phyloP scores from a whole-genome alignment of 37 sponge, comb jelly and placozoan species.

The Crambe crambe region DNA sequence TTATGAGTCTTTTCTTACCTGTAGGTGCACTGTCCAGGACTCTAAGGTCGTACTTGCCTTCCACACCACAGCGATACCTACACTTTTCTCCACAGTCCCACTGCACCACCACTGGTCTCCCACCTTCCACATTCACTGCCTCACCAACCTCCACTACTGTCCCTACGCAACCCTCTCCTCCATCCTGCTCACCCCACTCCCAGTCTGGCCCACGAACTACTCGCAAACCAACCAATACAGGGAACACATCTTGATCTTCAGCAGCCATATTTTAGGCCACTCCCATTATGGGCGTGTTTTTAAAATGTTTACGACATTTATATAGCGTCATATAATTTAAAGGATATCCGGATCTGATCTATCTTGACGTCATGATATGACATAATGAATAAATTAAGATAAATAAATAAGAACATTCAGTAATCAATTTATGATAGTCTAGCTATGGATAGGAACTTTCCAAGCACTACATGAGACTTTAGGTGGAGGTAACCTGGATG shows the following conservation, averaged over 20 bases:
- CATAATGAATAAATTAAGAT: too few relatives aligned
- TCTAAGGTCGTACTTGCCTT: constrained; percentile 75
- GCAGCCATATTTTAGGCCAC: too few relatives aligned
- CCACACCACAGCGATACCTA: constrained; percentile 66
- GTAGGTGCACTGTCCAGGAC: constrained; percentile 64
- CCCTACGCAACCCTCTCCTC: constrained; percentile 85
- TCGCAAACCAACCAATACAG: constrained; percentile 70
- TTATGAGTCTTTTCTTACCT: too few relatives aligned
- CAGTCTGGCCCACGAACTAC: constrained; percentile 93
- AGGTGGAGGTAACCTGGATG: constrained; percentile 21
- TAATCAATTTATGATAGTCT: too few relatives aligned
- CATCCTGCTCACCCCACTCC: constrained; percentile 85
- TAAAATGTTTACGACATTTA: too few relatives aligned
- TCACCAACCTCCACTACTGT: constrained; percentile 68
- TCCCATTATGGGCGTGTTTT: too few relatives aligned
- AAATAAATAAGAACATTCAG: too few relatives aligned
- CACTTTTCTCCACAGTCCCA: constrained; percentile 84
- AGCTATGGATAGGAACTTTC: constrained; percentile 18
- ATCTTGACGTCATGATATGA: too few relatives aligned
- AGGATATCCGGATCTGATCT: too few relatives aligned
- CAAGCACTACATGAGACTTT: background rate
- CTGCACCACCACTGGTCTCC: constrained; percentile 69
- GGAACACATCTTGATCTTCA: too few relatives aligned
- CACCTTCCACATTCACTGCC: constrained; percentile 2
- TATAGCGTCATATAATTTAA: too few relatives aligned